Evolutionary conservation across 1,140 invertebrate species (phyloP).

Genomic region (Octopus bimaculoides): DNA sequence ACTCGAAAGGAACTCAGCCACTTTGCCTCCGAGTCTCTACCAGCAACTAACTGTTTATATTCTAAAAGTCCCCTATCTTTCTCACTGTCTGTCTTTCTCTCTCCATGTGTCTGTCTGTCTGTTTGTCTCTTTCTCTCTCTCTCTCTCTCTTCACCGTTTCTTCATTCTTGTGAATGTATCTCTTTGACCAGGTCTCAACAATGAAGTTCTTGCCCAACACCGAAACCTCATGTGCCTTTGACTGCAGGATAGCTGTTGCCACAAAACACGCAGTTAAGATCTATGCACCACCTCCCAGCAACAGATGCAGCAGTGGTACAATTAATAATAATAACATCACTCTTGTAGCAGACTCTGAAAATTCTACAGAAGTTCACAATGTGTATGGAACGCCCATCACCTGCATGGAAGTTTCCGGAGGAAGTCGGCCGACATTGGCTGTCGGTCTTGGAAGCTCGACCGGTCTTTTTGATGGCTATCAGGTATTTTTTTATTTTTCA

Average conservation of each 20-base stretch:
- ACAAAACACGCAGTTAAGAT: not conserved
- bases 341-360: not conserved
- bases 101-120: too few species aligned
- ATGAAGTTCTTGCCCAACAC: too few species aligned
- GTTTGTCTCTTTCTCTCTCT: too few species aligned
- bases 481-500: not conserved
- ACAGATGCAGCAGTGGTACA: not conserved
- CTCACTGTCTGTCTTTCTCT: too few species aligned
- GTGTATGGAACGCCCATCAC: conserved; percentile 32
- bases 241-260: not conserved
- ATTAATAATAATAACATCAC: too few species aligned
- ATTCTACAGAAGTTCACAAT: conserved; percentile 37
- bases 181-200: too few species aligned
- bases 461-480: not conserved
- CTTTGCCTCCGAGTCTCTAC: too few species aligned
- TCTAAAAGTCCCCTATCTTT: too few species aligned
- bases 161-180: too few species aligned
- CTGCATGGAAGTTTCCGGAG: conserved; percentile 30
- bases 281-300: not conserved
- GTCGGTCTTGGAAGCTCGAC: conserved; percentile 21
- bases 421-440: conserved; percentile 27
- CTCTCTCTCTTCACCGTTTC: too few species aligned
- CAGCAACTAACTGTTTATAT: too few species aligned
- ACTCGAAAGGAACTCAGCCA: too few species aligned
- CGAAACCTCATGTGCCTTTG: not conserved